Evolutionary conservation across 1,140 invertebrate genomes (phyloP).

Genomic region (Vanessa tameamea): DNA sequence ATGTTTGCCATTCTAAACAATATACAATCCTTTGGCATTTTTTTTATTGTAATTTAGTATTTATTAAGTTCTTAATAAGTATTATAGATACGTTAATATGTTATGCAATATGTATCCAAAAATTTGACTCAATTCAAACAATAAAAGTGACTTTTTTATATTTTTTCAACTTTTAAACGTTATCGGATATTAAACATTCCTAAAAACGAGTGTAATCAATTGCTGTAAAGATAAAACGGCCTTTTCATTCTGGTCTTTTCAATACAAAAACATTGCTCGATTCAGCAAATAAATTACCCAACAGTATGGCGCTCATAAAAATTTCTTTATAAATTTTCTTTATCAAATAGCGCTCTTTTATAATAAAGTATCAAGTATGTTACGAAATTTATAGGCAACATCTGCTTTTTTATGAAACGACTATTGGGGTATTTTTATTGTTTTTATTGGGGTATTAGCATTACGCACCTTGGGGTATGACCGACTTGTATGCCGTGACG

Average conservation of each 20-base stretch:
- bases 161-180: background rate
- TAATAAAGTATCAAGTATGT: background rate
- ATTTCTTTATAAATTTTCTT: background rate
- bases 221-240: background rate
- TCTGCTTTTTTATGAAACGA: background rate
- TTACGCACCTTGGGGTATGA: too few relatives aligned
- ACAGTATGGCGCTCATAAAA: background rate
- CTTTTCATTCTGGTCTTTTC: background rate
- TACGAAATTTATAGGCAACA: background rate
- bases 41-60: too few relatives aligned
- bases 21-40: too few relatives aligned
- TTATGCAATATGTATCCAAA: too few relatives aligned
- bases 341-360: background rate
- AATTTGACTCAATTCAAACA: too few relatives aligned
- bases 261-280: background rate
- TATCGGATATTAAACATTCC: background rate
- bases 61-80: too few relatives aligned
- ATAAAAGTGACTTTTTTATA: too few relatives aligned
- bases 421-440: too few relatives aligned
- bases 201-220: background rate
- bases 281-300: background rate
- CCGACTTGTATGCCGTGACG: too few relatives aligned
- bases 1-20: too few relatives aligned
- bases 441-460: too few relatives aligned
- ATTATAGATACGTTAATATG: too few relatives aligned